These are phyloP conservation scores for Brachionus rotundiformis DNA, from an alignment of 1,140 invertebrate genomes.

Conservation along the genomic window DNA sequence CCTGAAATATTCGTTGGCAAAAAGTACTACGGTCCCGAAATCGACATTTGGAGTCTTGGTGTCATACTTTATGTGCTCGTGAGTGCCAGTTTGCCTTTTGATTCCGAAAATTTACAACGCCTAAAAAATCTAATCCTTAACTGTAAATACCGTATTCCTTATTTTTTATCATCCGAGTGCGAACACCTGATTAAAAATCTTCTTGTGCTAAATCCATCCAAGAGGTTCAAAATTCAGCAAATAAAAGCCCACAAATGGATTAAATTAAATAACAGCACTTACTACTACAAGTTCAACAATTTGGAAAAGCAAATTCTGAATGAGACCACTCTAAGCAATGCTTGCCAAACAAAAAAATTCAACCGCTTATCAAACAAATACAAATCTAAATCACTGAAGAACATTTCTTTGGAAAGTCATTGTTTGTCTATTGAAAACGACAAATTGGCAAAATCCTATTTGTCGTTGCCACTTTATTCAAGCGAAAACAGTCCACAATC, in stretches of 20 bases:
- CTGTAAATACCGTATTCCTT: conserved; percentile 99
- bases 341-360: not conserved
- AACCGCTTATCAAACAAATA: conserved; percentile 26
- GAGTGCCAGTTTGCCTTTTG: conserved; percentile 18
- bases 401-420: not conserved
- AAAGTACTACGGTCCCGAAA: conserved; percentile 41
- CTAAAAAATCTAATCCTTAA: conserved; percentile 79
- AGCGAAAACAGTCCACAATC: not conserved
- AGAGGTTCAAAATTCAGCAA: conserved; percentile 62
- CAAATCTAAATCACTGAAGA: conserved; percentile 37
- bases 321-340: not conserved
- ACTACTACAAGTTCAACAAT: conserved; percentile 27
- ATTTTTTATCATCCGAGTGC: conserved; percentile 99
- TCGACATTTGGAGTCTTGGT: conserved; percentile 42
- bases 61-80: conserved; percentile 32
- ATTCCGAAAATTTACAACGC: conserved; percentile 43
- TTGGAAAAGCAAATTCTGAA: not conserved
- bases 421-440: not conserved
- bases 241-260: conserved; percentile 43
- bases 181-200: conserved; percentile 99
- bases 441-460: not conserved
- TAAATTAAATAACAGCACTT: not conserved
- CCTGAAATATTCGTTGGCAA: conserved; percentile 39
- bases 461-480: conserved; percentile 20
- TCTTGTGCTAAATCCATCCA: conserved; percentile 95